Base-by-base conservation (phyloP, 2,888 invertebrate genomes). In the Polylopha cassiicola region DNA sequence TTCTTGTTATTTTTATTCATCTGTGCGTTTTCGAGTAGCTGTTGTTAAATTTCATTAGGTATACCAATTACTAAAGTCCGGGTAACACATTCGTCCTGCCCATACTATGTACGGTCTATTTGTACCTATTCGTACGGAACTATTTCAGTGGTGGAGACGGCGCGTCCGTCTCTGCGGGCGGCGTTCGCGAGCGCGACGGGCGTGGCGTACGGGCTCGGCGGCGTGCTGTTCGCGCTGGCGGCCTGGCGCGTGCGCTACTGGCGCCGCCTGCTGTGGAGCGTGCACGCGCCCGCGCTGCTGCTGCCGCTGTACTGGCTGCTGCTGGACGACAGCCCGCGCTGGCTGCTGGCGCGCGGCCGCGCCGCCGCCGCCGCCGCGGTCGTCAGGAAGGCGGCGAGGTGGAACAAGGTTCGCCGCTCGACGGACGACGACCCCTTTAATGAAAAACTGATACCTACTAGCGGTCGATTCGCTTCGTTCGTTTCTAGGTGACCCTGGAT, bases 291-390 rank as follows among this genome's bases (percentile, higher is more conserved):
- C 1, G 89, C 91, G 7, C 72, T 92, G 43, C 67, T 92, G 9
- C 86, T 92, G 48, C 73, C 94, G 26, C 68, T 88, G 6, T 92
- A 92, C 66, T 87, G 89, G 58, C 88, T 91, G 86, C 62, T 92
- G 27, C 62, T 91, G 15, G 91, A 92, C 15, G 93, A 93, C 77
- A 92, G 92, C 50, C 84, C 90, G 30, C 87, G 94, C 55, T 95
- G 95, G 95, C 82, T 94, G 37, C 74, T 92, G 33, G 89, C 89
- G 6, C 87, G 89, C 38, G 88, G 89, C 2, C 76, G 87, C 42
- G 72, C 77, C 7, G 74, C 86, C 0, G 80, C 87, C 22, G 90
- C 91, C 0, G 87, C 87, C 34, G 64, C 64, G 2, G 87, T 91
- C 9, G 70, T 92, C 6, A 76, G 81, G 7, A 88, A 85, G 51